Evolutionary conservation across 2,888 invertebrate genomes (phyloP).

Genomic region (Aleiodes testaceus): DNA sequence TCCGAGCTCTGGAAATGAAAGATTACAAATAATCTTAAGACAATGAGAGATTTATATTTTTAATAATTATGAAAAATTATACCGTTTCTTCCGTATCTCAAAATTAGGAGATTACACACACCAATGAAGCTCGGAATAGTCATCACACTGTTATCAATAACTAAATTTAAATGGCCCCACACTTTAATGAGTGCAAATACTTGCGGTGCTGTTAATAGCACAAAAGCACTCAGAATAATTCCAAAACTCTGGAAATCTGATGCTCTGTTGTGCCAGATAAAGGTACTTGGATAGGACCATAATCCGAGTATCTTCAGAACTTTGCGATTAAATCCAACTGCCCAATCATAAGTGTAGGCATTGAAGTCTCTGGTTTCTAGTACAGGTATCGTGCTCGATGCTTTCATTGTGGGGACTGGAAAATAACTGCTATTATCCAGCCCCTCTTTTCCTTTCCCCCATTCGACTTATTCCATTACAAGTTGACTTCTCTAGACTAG

Average conservation of each 20-base stretch:
- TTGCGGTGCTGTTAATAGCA: constrained; percentile 18
- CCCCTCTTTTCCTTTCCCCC: too few relatives aligned
- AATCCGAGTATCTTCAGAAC: background rate
- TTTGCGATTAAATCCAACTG: background rate
- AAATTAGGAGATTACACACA: background rate
- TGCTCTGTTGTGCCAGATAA: background rate
- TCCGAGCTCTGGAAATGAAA: background rate
- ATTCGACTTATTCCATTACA: too few relatives aligned
- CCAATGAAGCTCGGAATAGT: constrained; percentile 6
- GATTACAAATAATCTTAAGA: background rate
- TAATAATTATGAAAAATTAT: background rate
- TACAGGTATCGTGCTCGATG: too few relatives aligned
- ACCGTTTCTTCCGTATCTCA: constrained; percentile 35
- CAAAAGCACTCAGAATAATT: background rate
- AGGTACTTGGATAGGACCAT: background rate
- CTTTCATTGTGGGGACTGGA: too few relatives aligned
- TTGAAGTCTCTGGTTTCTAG: too few relatives aligned
- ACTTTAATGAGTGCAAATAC: constrained; percentile 29
- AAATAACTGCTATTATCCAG: too few relatives aligned
- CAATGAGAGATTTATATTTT: too few relatives aligned
- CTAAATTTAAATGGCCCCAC: constrained; percentile 31
- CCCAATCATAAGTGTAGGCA: background rate
- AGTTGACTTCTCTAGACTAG: too few relatives aligned
- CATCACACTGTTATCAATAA: constrained; percentile 34
- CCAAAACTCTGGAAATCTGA: background rate